These are phyloP conservation scores for Grammomys dolichurus DNA, from an alignment of 2,113 vertebrate genomes.

Conservation along the genomic window DNA sequence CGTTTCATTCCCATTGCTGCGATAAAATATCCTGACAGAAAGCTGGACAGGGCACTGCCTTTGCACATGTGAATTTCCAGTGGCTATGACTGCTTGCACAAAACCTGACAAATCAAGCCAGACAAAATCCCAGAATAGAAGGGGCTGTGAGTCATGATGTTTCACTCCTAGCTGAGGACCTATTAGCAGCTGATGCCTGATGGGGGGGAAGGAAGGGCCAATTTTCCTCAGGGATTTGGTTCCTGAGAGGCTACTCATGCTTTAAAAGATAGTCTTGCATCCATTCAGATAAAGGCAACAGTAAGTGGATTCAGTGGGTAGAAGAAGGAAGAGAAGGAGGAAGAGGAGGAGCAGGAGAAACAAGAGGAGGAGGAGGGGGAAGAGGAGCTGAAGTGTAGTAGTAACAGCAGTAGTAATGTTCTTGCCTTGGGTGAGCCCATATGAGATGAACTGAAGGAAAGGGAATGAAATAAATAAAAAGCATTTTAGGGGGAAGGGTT, in stretches of 20 bases:
- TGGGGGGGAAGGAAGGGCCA: not conserved
- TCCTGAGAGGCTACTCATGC: not conserved
- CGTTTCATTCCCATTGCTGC: not conserved
- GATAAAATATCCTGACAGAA: not conserved
- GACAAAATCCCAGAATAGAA: not conserved
- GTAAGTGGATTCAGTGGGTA: not conserved
- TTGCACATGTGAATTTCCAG: not conserved
- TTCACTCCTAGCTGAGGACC: not conserved
- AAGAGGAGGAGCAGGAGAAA: not conserved
- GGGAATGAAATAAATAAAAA: not conserved
- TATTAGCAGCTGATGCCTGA: too few relatives aligned
- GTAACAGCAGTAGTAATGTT: not conserved
- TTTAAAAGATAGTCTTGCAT: not conserved
- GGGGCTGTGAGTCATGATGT: fast-evolving
- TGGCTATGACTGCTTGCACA: not conserved
- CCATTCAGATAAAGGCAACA: not conserved
- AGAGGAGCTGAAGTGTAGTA: not conserved
- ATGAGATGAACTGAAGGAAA: not conserved
- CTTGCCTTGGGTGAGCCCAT: not conserved
- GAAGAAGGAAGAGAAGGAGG: too few relatives aligned
- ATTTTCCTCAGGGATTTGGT: not conserved
- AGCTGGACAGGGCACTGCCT: not conserved
- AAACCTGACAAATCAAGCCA: not conserved
- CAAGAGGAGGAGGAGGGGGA: not conserved
- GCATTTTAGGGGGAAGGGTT: not conserved